Conservation (phyloP, 2,113 vertebrate genomes). For the Leiothrix lutea region DNA sequence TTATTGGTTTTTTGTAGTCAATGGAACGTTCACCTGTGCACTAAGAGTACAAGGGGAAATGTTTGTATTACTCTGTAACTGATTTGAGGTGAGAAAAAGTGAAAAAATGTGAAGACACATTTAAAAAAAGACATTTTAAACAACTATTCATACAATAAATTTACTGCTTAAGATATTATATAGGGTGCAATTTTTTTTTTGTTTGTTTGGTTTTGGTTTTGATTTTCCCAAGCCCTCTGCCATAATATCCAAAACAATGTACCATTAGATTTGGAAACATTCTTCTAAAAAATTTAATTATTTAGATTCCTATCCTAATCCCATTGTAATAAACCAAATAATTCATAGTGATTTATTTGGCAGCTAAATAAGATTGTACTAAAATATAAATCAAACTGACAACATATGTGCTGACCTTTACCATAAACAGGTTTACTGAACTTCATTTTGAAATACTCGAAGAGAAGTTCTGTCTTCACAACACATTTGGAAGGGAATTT, state of each 20-base stretch:
- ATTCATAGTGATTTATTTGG: neutral
- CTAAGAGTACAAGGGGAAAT: neutral
- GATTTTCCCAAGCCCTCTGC: neutral
- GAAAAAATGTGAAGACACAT: neutral
- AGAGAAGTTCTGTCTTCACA: neutral
- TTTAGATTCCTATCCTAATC: neutral
- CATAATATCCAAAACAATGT: neutral
- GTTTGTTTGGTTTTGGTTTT: neutral
- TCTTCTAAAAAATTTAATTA: neutral
- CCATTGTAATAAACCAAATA: neutral
- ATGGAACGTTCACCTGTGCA: neutral
- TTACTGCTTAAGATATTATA: neutral
- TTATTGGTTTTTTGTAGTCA: neutral
- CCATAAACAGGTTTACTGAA: neutral
- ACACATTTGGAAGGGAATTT: neutral
- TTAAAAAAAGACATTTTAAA: neutral
- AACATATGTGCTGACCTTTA: neutral
- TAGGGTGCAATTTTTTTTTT: neutral
- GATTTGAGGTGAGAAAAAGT: neutral
- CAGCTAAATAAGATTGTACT: neutral
- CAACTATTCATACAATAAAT: neutral
- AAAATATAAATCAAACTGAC: neutral
- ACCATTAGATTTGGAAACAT: neutral
- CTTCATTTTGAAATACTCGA: neutral
- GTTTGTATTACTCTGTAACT: neutral